Evolutionary conservation across 2,113 vertebrate genomes (phyloP).

Genomic region (Corythornis madagascariensis): DNA sequence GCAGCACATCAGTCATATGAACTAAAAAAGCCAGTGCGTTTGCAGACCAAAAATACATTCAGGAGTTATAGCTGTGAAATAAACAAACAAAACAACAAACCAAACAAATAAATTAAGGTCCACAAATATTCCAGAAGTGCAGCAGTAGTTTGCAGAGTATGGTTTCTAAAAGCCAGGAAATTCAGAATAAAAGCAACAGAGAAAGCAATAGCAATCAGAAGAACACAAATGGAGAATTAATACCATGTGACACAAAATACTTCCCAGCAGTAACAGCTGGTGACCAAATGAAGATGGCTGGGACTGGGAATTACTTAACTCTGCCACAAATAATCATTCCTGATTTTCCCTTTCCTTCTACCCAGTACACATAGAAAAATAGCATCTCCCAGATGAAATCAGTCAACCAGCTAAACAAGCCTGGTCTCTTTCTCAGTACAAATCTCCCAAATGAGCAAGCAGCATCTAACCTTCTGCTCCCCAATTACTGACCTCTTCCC

Average conservation of each 20-base stretch:
- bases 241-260: slow-evolving; percentile 33
- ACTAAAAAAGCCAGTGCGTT: background rate
- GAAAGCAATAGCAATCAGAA: background rate
- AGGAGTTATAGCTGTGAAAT: background rate
- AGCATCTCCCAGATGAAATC: slow-evolving; percentile 51
- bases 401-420: slow-evolving; percentile 59
- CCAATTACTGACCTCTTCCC: slow-evolving; percentile 42
- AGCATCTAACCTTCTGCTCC: slow-evolving; percentile 48
- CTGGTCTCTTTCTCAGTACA: slow-evolving; percentile 3
- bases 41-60: background rate
- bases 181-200: background rate
- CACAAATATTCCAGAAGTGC: background rate
- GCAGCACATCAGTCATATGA: background rate
- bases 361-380: slow-evolving; percentile 27
- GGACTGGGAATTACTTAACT: slow-evolving; percentile 53
- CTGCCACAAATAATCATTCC: slow-evolving; percentile 67
- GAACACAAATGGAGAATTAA: slow-evolving; percentile 35
- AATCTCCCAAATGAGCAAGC: slow-evolving; percentile 26
- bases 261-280: slow-evolving; percentile 54
- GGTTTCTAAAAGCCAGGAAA: background rate
- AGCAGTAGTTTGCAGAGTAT: background rate
- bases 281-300: slow-evolving; percentile 52
- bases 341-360: slow-evolving; percentile 46
- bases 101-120: background rate
- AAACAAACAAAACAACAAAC: background rate